These are phyloP conservation scores for Nemotelus pantherinus DNA, from an alignment of 2,888 invertebrate species.

Conservation along the genomic window DNA sequence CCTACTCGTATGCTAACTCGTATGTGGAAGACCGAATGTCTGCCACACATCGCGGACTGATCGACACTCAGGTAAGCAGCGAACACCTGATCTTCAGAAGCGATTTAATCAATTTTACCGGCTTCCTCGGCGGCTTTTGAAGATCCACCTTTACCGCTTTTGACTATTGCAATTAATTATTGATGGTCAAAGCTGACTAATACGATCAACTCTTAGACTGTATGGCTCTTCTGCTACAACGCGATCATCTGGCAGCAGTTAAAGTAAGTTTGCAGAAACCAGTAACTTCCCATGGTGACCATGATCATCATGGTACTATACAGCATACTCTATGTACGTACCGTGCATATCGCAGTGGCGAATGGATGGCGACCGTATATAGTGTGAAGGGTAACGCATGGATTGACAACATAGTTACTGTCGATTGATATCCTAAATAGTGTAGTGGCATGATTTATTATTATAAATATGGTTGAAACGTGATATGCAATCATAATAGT, in stretches of 20 bases:
- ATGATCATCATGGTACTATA: background rate
- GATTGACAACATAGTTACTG: constrained; percentile 5
- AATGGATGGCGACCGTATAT: constrained; percentile 14
- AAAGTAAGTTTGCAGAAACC: constrained; percentile 7
- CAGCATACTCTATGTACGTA: no score
- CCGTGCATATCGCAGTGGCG: background rate
- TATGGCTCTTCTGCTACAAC: constrained; percentile 10
- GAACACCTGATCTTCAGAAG: constrained; percentile 6
- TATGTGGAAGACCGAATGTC: constrained; percentile 27
- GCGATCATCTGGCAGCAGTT: background rate
- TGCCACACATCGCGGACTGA: background rate
- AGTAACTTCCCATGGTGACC: background rate
- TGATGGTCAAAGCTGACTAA: constrained; percentile 29
- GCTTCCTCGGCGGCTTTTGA: background rate
- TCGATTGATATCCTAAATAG: constrained; percentile 35
- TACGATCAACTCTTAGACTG: constrained; percentile 17
- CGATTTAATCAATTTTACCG: background rate
- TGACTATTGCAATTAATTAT: background rate
- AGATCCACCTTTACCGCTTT: background rate
- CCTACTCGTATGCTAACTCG: no score
- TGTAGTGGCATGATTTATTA: constrained; percentile 11
- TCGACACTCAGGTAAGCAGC: background rate
- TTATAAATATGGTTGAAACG: background rate
- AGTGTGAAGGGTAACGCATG: constrained; percentile 28
- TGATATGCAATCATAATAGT: constrained; percentile 13